A percentile compares a stretch with the other conserved stretches of the same genome.
Conservation (phyloP, 2,113 vertebrate species). For the Macrotus californicus region DNA sequence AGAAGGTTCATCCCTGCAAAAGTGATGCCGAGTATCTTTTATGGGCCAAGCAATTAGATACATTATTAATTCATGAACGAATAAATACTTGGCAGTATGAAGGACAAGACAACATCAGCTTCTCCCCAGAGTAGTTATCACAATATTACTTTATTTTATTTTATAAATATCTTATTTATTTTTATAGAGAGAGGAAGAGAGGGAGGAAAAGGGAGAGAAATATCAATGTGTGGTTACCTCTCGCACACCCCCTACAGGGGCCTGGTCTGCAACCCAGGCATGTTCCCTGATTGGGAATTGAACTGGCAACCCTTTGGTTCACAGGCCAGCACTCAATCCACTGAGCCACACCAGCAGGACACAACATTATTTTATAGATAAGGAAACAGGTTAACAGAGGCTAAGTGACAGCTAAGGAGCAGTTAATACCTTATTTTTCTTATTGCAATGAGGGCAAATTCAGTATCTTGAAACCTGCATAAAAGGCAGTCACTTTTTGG, state of each 20-base stretch:
- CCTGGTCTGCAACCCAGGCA: no score
- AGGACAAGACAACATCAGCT: not conserved
- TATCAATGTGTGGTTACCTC: no score
- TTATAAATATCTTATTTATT: no score
- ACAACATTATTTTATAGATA: not conserved
- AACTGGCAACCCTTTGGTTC: no score
- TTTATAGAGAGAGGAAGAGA: no score
- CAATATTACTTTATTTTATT: no score
- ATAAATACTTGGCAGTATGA: not conserved
- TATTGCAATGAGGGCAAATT: not conserved
- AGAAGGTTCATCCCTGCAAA: not conserved
- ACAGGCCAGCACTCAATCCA: no score
- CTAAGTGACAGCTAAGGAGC: not conserved
- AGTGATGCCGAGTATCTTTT: not conserved
- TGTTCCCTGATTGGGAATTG: no score
- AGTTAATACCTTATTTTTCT: not conserved
- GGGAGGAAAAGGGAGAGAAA: no score
- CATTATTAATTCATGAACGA: slow-evolving; percentile 4
- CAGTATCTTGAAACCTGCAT: not conserved
- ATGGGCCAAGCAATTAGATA: not conserved
- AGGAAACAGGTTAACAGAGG: not conserved
- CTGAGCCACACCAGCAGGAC: no score
- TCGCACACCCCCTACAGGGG: no score
- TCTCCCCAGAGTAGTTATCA: not conserved
- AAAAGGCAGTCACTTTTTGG: not conserved